Conservation (phyloP, 1,140 invertebrate genomes). For the Belonocnema kinseyi region DNA sequence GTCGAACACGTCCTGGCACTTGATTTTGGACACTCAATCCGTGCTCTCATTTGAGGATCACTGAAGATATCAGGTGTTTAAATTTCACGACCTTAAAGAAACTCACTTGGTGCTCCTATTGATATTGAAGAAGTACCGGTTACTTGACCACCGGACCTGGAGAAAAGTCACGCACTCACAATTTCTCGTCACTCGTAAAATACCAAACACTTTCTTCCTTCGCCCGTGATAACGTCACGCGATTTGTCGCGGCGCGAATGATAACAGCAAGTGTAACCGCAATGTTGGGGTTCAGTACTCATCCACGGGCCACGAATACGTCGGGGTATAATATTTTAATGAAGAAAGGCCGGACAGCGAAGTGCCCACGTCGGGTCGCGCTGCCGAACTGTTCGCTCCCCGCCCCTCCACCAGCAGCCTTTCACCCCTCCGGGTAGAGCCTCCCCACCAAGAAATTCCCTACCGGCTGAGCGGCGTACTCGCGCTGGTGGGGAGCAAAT, state of each 20-base stretch:
- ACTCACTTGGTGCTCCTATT: conserved; percentile 11
- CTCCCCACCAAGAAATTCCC: conserved; percentile 34
- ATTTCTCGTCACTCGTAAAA: conserved; percentile 9
- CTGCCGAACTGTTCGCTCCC: conserved; percentile 74
- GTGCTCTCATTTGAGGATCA: not conserved
- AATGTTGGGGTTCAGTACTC: conserved; percentile 41
- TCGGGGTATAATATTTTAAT: conserved; percentile 72
- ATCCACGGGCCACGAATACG: conserved; percentile 43
- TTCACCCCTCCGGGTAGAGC: conserved; percentile 47
- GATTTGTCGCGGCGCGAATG: too few relatives aligned
- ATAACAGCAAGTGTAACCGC: conserved; percentile 10
- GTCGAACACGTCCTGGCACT: conserved; percentile 23
- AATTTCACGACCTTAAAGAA: conserved; percentile 11
- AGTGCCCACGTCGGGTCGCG: conserved; percentile 75
- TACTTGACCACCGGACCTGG: not conserved
- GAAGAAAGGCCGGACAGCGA: conserved; percentile 75
- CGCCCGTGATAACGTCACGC: not conserved
- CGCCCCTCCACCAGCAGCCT: conserved; percentile 66
- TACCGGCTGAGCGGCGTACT: not conserved
- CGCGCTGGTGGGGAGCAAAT: conserved; percentile 31
- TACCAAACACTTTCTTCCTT: conserved; percentile 14
- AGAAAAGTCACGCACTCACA: conserved; percentile 26
- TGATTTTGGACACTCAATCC: conserved; percentile 4
- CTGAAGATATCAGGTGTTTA: not conserved
- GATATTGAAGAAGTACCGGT: not conserved